These are phyloP conservation scores for Eurystomus gularis DNA, from an alignment of 2,113 vertebrate genomes.

Conservation along the genomic window DNA sequence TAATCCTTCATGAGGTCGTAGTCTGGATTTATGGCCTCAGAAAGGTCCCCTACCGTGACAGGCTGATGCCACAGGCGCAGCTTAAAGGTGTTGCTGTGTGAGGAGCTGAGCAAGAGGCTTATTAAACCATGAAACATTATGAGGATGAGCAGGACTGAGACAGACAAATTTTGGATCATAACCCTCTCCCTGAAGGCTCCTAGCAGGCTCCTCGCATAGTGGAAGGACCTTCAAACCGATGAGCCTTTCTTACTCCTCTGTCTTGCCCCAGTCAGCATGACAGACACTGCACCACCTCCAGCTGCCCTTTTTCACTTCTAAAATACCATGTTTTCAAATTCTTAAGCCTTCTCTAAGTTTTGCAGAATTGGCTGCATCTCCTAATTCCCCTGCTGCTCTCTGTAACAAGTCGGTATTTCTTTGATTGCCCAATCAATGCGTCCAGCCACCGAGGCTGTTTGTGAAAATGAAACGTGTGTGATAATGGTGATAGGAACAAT, in stretches of 20 bases:
- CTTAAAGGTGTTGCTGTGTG: neutral
- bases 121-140: neutral
- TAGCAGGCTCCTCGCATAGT: neutral
- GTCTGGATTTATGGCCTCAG: neutral
- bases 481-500: neutral
- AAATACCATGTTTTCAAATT: neutral
- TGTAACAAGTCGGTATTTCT: neutral
- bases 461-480: neutral
- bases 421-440: neutral
- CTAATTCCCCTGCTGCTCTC: neutral
- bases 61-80: neutral
- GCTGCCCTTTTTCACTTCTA: neutral
- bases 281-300: neutral
- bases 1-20: neutral
- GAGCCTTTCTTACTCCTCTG: neutral
- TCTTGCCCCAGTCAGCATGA: neutral
- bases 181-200: neutral
- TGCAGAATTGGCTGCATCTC: neutral
- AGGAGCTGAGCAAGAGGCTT: neutral
- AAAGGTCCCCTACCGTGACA: neutral
- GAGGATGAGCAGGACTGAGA: neutral
- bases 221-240: neutral
- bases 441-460: neutral
- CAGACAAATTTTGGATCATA: neutral
- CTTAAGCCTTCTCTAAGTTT: neutral